Base-by-base conservation (phyloP, 2,888 invertebrate genomes). In the Phrixothrix hirtus region DNA sequence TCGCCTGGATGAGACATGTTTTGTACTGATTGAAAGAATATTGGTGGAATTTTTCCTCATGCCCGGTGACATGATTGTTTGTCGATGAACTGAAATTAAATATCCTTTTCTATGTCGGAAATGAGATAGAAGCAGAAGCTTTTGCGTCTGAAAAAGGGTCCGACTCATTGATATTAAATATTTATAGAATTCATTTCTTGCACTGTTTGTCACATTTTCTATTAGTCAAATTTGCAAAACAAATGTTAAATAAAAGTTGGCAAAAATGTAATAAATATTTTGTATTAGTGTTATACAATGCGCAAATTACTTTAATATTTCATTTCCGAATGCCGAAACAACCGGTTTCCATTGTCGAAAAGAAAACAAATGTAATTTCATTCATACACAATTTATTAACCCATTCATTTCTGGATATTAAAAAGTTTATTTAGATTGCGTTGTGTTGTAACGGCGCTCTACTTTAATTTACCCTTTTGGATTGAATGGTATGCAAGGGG, bases 1-100 rank as follows among this genome's bases (percentile, higher is more conserved):
- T 64, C 64, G 65, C 62, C 57, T 64, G 63, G 64, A 69, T 62
- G 66, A 68, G 70, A 70, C 68, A 67, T 70, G 69, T 69, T 68
- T 70, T 69, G 69, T 68, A 61, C 61, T 71, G 72, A 74, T 72
- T 72, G 72, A 73, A 73, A 72, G 72, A 73, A 72, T 70, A 71
- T 73, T 73, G 69, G 63, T 66, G 63, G 65, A 62, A 54, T 64
- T 64, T 65, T 65, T 63, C 64, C 59, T 62, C 58, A 57, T 60
- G 42, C 54, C 53, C 58, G 51, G 47, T 54, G 59, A 46, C 64
- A 65, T 66, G 73, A 71, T 73, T 73, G 73, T 73, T 72, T 70
- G 70, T 67, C 68, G 71, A 70, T 67, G 68, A 64, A 59, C 67
- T 62, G 69, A 70, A 74, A 75, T 74, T 73, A 74, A 74, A 74